Percentiles rank a stretch among this genome's conserved stretches.
Conservation (phyloP, 2,113 vertebrate genomes). For the Labeo catla region DNA sequence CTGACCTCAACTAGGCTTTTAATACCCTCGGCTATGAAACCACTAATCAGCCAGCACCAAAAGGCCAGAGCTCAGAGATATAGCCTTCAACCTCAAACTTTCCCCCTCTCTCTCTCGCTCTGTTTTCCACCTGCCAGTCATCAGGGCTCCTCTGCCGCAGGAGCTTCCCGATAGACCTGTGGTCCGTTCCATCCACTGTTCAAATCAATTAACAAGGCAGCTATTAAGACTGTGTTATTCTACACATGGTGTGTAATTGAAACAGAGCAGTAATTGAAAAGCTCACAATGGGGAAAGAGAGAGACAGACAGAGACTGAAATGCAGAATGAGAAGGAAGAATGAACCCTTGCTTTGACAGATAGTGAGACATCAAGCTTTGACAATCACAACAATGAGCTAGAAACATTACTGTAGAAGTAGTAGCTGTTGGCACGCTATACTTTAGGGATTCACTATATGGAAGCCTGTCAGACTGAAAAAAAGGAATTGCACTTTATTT, state of each 20-base stretch:
- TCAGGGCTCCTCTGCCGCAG: constrained; percentile 24
- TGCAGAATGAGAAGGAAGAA: background rate
- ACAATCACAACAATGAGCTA: background rate
- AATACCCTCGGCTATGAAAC: constrained; percentile 46
- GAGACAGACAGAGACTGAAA: background rate
- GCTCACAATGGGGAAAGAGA: constrained; percentile 13
- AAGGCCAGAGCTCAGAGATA: constrained; percentile 14
- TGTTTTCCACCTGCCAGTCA: constrained; percentile 27
- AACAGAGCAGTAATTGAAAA: constrained; percentile 48
- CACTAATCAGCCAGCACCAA: constrained; percentile 45
- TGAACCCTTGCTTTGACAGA: constrained; percentile 3
- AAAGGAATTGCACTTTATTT: background rate
- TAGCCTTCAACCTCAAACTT: constrained; percentile 30
- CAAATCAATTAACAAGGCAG: constrained; percentile 52
- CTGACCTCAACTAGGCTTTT: constrained; percentile 33
- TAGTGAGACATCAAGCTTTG: background rate
- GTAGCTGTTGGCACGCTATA: background rate
- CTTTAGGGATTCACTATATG: background rate
- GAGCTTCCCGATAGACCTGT: constrained; percentile 26
- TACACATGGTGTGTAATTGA: constrained; percentile 41
- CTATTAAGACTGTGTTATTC: constrained; percentile 51
- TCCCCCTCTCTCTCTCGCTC: constrained; percentile 8
- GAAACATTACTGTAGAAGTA: background rate
- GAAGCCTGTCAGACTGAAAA: background rate
- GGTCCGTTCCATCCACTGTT: constrained; percentile 44